Evolutionary conservation across 2,113 vertebrate species (phyloP), one percentile per base, ranked within the genome.

Genomic region (Micronisus gabar): DNA sequence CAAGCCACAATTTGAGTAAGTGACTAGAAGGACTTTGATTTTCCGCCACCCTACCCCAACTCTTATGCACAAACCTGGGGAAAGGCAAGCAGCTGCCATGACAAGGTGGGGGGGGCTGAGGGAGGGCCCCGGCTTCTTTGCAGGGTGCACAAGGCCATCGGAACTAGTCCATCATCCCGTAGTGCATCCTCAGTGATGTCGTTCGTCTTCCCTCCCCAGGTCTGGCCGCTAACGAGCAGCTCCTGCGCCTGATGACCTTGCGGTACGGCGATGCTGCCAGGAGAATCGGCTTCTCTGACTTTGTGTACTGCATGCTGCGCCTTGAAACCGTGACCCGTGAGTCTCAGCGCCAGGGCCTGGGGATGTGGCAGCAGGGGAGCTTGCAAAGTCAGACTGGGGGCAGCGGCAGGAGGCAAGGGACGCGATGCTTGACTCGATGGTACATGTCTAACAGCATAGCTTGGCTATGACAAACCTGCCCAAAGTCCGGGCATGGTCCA

Each of bases 321-420:
- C 96, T 98, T 1, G 96, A 98, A 84, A 97, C 94, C 71, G 93
- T 98, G 98, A 81, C 56, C 91, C 34, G 98, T 98, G 92, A 98
- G 98, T 98, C 29, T 18, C 17, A 11, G 48, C 4, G 0, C 62
- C 2, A 0, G 62, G 62, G 15, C 43, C 25, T 50, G 36, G 41
- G 34, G 27, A 11, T 0, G 1, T 13, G 53, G 25, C n/a, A 34
- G 40, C 62, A 11, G 63, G 41, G 43, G 11, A 65, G 62, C 25
- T 50, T 14, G 62, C 55, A 26, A 7, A 30, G 48, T 16, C 61
- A 29, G 18, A 3, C 43, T 15, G 17, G 9, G 47, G 8, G 41
- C 38, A 32, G 55, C 0, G 1, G 7, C 40, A 6, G 34, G 48
- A 62, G 18, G 27, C 27, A 6, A 40, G 30, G 78, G 23, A 47